A percentile compares a stretch with the other conserved stretches of the same genome.
phyloP scores from a whole-genome alignment of 2,113 vertebrate species.

The Zingel zingel region DNA sequence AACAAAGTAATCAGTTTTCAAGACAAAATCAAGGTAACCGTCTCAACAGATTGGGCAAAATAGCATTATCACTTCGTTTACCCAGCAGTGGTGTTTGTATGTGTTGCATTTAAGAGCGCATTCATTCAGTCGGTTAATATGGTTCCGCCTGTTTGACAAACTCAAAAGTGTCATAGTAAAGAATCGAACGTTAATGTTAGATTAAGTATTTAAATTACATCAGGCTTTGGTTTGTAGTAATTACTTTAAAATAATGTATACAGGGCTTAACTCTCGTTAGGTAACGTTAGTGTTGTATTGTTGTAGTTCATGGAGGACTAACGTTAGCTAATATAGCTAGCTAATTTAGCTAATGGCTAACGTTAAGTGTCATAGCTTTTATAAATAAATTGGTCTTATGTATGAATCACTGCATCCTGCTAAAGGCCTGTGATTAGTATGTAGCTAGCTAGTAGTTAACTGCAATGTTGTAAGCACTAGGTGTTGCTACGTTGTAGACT shows the following conservation, averaged over 20 bases:
- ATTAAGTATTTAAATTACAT: fast-evolving
- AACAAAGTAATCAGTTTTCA: not conserved
- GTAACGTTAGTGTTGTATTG: not conserved
- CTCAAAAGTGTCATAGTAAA: not conserved
- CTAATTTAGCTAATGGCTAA: slow-evolving; percentile 26
- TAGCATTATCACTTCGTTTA: fast-evolving
- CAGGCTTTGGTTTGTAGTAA: fast-evolving
- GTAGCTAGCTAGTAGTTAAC: fast-evolving
- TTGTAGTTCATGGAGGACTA: not conserved
- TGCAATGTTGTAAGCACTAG: not conserved
- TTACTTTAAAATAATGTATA: fast-evolving
- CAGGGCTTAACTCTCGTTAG: fast-evolving
- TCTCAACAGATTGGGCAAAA: fast-evolving
- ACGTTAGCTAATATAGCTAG: slow-evolving; percentile 32
- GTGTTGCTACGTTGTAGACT: not conserved
- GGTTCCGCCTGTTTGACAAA: slow-evolving; percentile 11
- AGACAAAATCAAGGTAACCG: slow-evolving; percentile 30
- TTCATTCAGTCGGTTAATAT: slow-evolving; percentile 41
- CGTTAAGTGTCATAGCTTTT: too few relatives aligned
- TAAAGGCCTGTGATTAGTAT: fast-evolving
- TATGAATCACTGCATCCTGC: too few relatives aligned
- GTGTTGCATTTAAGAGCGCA: not conserved
- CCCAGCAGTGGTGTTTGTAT: fast-evolving
- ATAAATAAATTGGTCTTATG: not conserved
- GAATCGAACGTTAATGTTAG: not conserved